A percentile compares a stretch with the other conserved stretches of the same genome.
phyloP scores from a whole-genome alignment of 2,113 vertebrate species.

The Psittacara wagleri region DNA sequence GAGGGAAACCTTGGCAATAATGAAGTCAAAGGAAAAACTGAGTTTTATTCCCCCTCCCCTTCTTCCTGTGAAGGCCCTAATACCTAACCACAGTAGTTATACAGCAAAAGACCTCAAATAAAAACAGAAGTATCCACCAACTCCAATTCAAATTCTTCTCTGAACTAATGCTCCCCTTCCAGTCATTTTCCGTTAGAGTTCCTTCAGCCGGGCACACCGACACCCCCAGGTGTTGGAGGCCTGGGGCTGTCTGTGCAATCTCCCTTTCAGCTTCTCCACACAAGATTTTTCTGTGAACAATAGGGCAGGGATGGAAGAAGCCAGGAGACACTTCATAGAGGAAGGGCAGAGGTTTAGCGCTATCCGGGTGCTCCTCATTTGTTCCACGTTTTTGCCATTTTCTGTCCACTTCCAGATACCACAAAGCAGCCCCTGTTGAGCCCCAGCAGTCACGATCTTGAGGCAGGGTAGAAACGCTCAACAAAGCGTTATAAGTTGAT shows the following conservation, averaged over 20 bases:
- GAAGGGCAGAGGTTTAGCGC: background rate
- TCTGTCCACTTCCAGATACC: background rate
- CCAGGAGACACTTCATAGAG: background rate
- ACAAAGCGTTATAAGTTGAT: background rate
- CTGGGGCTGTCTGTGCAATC: background rate
- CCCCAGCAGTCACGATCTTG: background rate
- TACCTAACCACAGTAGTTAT: background rate
- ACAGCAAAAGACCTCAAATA: constrained; percentile 12
- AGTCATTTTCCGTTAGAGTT: background rate
- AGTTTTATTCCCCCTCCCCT: background rate
- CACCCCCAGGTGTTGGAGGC: background rate
- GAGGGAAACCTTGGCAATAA: background rate
- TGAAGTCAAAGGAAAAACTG: background rate
- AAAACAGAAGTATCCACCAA: background rate
- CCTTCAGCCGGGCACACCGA: background rate
- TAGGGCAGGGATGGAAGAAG: background rate
- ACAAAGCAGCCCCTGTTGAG: background rate
- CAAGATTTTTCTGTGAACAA: background rate
- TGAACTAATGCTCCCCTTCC: background rate
- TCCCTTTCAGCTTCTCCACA: background rate
- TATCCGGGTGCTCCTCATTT: background rate
- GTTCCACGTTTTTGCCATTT: background rate
- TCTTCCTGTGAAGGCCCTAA: background rate
- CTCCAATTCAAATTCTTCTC: background rate
- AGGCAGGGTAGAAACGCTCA: background rate